Percentiles rank a stretch among this genome's conserved stretches.
Evolutionary conservation across 2,113 vertebrate species (phyloP).

Genomic region (Tringa solitaria): DNA sequence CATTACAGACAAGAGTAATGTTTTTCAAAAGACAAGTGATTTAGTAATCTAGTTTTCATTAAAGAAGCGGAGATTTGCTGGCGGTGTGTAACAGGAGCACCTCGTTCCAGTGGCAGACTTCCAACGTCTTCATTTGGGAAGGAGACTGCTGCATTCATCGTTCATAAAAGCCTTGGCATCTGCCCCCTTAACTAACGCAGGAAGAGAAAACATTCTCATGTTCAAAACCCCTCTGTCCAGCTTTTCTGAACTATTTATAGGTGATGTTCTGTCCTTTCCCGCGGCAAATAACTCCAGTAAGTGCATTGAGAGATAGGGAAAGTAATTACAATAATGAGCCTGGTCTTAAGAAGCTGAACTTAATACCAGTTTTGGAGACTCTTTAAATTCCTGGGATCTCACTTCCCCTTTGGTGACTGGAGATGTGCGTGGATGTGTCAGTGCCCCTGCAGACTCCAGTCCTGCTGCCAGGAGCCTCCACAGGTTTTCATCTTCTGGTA

Average conservation of each 20-base stretch:
- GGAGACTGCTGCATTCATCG: conserved; percentile 64
- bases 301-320: not conserved
- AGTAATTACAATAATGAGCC: not conserved
- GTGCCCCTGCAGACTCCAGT: not conserved
- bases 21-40: conserved; percentile 50
- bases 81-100: conserved; percentile 59
- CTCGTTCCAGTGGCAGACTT: conserved; percentile 58
- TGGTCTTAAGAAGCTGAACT: not conserved
- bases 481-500: too few relatives aligned
- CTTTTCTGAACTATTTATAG: conserved; percentile 37
- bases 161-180: conserved; percentile 69
- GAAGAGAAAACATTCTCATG: conserved; percentile 53
- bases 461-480: not conserved
- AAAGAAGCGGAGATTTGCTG: conserved; percentile 61
- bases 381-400: not conserved
- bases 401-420: not conserved
- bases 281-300: not conserved
- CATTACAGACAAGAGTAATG: conserved; percentile 14
- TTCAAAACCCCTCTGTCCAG: conserved; percentile 17
- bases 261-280: not conserved
- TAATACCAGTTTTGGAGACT: not conserved
- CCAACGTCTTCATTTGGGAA: conserved; percentile 71
- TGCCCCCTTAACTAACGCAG: conserved; percentile 52
- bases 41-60: conserved; percentile 65
- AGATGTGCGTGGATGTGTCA: not conserved